Conservation (phyloP, 2,797 vertebrate species). For the Tadarida brasiliensis region DNA sequence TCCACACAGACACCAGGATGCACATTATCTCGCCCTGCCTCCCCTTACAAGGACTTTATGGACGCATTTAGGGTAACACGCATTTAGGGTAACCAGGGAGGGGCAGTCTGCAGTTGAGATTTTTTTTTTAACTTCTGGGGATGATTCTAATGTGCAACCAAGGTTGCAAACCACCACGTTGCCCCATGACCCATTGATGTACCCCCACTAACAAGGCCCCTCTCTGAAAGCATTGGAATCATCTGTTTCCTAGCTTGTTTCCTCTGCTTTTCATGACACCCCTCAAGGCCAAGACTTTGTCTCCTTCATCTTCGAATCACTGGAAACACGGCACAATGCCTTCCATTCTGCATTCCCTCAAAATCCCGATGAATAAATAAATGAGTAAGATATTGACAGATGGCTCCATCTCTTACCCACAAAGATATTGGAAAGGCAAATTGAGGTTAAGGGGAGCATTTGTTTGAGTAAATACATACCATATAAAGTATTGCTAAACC, state of each 20-base stretch:
- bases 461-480: not conserved
- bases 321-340: not conserved
- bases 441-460: not conserved
- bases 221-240: not conserved
- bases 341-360: not conserved
- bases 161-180: not conserved
- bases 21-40: not conserved
- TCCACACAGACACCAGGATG: not conserved
- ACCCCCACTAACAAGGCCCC: no score
- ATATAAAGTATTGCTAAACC: not conserved
- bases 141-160: not conserved
- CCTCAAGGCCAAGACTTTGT: not conserved
- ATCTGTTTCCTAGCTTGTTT: not conserved
- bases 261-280: not conserved
- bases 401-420: not conserved
- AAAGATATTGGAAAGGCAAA: not conserved
- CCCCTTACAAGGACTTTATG: no score
- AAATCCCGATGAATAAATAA: not conserved
- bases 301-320: not conserved
- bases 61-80: no score
- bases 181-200: not conserved
- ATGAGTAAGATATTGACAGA: not conserved
- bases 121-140: not conserved
- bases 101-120: not conserved
- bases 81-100: no score